Base-by-base conservation (phyloP, 2,113 vertebrate genomes). In the Clarias gariepinus region DNA sequence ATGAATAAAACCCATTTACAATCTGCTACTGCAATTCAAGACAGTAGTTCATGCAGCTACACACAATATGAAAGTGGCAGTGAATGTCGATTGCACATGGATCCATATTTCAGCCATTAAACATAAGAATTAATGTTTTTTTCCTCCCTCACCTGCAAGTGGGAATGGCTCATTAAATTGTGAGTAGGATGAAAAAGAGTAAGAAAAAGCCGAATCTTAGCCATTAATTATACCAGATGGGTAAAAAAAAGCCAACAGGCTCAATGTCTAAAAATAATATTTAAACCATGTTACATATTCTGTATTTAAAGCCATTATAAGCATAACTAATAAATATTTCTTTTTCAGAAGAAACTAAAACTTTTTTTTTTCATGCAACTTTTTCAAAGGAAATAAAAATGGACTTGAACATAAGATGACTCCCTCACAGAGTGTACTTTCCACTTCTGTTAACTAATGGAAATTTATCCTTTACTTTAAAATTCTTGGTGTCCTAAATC, bases 81-180 rank as follows among this genome's bases (percentile, higher is more conserved):
- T 3, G n/a, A 78, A 5, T 57, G 76, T 78, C 2, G 47, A 28
- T 25, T 30, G 4, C 74, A 77, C 53, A 77, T 47, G 9, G 47
- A 13, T 47, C 74, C 47, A 77, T 55, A 77, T 57, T 13, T 78
- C 76, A 78, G n/a, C 52, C 52, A n/a, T 28, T n/a, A 78, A 78
- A 78, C 18, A 53, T 55, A n/a, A 25, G 23, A 30, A 78, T n/a
- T 30, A 5, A 18, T 8, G 23, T 4, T 41, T 41, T 80, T 80
- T 81, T 61, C 57, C 47, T 47, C 47, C 47, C 47, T 30, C n/a
- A 78, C 52, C 25, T 57, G 52, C 76, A 57, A 78, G 8, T 18
- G 16, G 28, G 15, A 81, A 81, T 41, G 33, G 78, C 19, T 61
- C 57, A 13, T 81, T 81, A 61, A 81, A 81, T 36, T 21, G 47